Evolutionary conservation across 2,797 vertebrate genomes (phyloP), one percentile per base, ranked within the genome.

Genomic region (Balearica regulorum): DNA sequence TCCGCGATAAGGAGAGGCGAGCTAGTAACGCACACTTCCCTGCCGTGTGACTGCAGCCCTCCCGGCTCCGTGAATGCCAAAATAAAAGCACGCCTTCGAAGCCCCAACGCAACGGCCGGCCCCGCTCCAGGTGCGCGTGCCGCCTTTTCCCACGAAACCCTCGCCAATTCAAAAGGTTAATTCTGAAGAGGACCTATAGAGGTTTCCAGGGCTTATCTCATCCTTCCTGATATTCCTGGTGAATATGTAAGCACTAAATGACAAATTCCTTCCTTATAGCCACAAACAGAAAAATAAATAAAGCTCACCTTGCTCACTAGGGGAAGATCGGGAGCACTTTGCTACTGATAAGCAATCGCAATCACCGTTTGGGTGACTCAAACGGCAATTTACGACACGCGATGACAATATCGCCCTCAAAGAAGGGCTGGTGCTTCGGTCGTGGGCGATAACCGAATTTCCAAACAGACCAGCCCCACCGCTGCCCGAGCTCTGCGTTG

Each of bases 1-100:
- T 93, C 82, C 87, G 69, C 26, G 95, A 95, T 96, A 97, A 97
- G 76, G 91, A 81, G 68, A 8, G 21, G 33, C 7, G 35, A 93
- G 89, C 92, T 33, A 93, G 72, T n/a, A 93, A 77, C 19, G 55
- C 75, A 24, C 35, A 31, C 49, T 60, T 78, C 83, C 84, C 87
- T 4, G n/a, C 77, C 75, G 28, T 41, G 86, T 80, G 69, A 86
- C 57, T 10, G 33, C 77, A 53, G 75, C 64, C 75, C 72, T 81
- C 92, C 58, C 0, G 11, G 33, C 28, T 9, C 11, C 13, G 8
- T 0, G 2, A 29, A 22, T 21, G 35, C 87, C 91, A 86, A 72
- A 91, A 88, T 58, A 91, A 91, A 78, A 95, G 88, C 83, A 35
- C 6, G 11, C 3, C 61, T 6, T 4, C 9, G 1, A 26, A 57